Conservation (phyloP, 2,113 vertebrate species). For the Cepphus grylle region DNA sequence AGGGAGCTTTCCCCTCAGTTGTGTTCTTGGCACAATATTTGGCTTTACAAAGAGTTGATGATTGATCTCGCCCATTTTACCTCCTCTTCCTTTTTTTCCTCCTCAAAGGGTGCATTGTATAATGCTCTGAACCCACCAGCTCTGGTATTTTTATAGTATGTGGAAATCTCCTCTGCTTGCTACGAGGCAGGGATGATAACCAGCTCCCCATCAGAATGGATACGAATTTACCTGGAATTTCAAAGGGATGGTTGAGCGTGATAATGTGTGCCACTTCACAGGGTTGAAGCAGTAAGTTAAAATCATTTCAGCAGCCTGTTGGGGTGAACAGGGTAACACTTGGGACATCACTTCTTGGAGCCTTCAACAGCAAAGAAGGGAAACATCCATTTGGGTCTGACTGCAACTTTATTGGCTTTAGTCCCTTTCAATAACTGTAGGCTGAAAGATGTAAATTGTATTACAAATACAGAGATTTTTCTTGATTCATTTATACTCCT, state of each 20-base stretch:
- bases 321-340: constrained; percentile 27
- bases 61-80: not conserved
- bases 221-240: not conserved
- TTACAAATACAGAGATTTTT: not conserved
- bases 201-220: not conserved
- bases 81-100: not conserved
- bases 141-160: not conserved
- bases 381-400: constrained; percentile 56
- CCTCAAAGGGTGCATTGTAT: not conserved
- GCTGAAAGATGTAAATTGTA: not conserved
- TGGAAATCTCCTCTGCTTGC: not conserved
- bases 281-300: not conserved
- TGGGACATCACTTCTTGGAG: constrained; percentile 1
- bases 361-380: constrained; percentile 18
- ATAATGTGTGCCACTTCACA: not conserved
- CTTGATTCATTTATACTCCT: not conserved
- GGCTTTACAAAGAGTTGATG: not conserved
- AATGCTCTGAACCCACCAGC: not conserved
- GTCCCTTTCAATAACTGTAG: not conserved
- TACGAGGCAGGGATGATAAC: not conserved
- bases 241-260: not conserved
- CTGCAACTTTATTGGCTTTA: constrained; percentile 32
- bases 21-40: not conserved
- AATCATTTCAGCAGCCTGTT: constrained; percentile 24
- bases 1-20: not conserved